A percentile compares a stretch with the other conserved stretches of the same genome.
Conservation (phyloP, 2,888 invertebrate genomes). For the Tachina fera region DNA sequence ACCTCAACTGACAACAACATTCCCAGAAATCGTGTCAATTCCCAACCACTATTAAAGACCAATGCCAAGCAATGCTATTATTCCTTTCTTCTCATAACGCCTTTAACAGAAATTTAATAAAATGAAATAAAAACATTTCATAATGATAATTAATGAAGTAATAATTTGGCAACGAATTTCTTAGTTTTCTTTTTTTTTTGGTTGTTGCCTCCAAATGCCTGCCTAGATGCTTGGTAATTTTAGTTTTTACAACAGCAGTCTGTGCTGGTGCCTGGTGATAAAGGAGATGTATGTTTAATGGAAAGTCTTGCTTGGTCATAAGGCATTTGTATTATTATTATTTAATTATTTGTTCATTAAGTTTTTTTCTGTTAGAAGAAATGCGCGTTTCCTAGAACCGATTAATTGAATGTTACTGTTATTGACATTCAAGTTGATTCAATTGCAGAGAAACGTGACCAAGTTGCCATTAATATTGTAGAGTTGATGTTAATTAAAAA, state of each 20-base stretch:
- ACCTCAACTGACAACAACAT: conserved; percentile 24
- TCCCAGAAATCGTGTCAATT: conserved; percentile 53
- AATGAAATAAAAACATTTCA: conserved; percentile 47
- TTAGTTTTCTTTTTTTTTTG: neutral
- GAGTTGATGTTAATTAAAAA: conserved; percentile 10
- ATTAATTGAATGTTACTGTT: conserved; percentile 71
- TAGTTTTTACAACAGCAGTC: neutral
- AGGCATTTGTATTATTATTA: conserved; percentile 50
- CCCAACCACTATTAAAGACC: conserved; percentile 43
- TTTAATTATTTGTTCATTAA: conserved; percentile 70
- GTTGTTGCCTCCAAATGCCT: neutral
- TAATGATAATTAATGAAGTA: conserved; percentile 71
- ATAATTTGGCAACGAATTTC: conserved; percentile 69
- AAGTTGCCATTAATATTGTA: conserved; percentile 58
- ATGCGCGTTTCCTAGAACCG: conserved; percentile 33
- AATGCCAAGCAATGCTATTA: conserved; percentile 20
- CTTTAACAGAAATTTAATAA: conserved; percentile 19
- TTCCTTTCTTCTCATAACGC: conserved; percentile 9
- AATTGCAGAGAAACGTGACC: conserved; percentile 68
- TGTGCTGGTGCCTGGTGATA: neutral
- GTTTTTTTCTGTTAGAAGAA: conserved; percentile 21
- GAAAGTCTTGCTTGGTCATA: conserved; percentile 42
- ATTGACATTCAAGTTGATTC: conserved; percentile 72
- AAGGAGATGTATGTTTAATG: neutral
- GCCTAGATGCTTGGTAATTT: conserved; percentile 53